phyloP scores from a whole-genome alignment of 2,797 vertebrate genomes.

The Dryobates pubescens region DNA sequence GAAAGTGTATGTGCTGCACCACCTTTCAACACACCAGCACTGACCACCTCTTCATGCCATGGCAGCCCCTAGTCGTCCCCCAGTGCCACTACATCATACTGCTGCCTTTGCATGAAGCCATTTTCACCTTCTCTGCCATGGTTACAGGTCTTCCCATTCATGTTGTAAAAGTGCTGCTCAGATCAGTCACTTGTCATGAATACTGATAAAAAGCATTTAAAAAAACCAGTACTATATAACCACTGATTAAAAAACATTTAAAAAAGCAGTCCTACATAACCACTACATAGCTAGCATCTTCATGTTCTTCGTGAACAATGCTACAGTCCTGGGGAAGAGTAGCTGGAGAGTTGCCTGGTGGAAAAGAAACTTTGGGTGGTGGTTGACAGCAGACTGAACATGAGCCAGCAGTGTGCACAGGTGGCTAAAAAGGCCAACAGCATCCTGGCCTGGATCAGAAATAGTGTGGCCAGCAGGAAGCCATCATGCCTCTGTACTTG shows the following conservation, averaged over 20 bases:
- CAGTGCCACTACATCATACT: neutral
- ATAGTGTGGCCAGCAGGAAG: no score
- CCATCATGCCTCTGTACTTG: no score
- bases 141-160: neutral
- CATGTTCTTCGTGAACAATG: neutral
- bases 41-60: neutral
- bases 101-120: neutral
- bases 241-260: neutral
- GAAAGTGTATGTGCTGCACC: neutral
- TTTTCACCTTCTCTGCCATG: neutral
- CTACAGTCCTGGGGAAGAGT: no score
- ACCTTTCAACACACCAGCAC: neutral
- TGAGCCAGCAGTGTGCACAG: no score
- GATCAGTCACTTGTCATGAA: neutral
- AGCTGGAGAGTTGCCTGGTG: no score
- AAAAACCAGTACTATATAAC: neutral
- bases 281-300: rapidly evolving
- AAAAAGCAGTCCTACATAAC: neutral
- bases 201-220: neutral
- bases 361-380: no score
- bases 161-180: neutral
- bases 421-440: no score
- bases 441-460: no score
- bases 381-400: no score
- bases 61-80: neutral